Conservation (phyloP, 2,797 vertebrate genomes). For the Neostethus bicornis region DNA sequence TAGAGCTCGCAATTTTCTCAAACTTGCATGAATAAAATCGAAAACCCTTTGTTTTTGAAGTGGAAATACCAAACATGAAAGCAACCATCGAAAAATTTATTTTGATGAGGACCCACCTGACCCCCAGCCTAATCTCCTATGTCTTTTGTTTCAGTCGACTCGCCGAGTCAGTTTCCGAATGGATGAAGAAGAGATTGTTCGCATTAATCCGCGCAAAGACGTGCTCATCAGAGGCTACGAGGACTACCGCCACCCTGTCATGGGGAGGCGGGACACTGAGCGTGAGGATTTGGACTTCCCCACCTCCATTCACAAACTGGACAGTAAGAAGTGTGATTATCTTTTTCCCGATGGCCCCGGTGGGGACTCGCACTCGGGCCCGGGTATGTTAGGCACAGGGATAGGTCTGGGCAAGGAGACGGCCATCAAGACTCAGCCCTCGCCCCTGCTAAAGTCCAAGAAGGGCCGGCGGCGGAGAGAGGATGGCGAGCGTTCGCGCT, state of each 20-base stretch:
- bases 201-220: constrained; percentile 96
- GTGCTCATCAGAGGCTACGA: constrained; percentile 95
- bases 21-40: no score
- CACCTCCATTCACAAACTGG: constrained; percentile 88
- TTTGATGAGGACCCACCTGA: neutral
- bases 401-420: constrained; percentile 84
- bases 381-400: constrained; percentile 66
- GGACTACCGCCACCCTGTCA: constrained; percentile 97
- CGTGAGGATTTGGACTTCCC: constrained; percentile 88
- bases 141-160: constrained; percentile 82
- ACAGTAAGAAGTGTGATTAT: constrained; percentile 94
- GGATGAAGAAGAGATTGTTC: constrained; percentile 97
- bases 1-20: no score
- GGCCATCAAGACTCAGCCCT: constrained; percentile 87
- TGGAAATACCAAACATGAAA: no score
- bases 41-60: no score
- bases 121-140: neutral
- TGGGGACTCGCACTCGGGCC: constrained; percentile 79
- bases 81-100: no score
- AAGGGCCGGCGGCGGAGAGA: constrained; percentile 92
- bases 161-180: constrained; percentile 95
- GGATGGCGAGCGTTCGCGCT: constrained; percentile 96
- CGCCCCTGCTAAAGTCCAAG: constrained; percentile 88
- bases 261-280: constrained; percentile 92
- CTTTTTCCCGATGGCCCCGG: constrained; percentile 87